A percentile compares a stretch with the other conserved stretches of the same genome.
Conservation (phyloP, 2,888 invertebrate species). For the Stratiomys singularior region DNA sequence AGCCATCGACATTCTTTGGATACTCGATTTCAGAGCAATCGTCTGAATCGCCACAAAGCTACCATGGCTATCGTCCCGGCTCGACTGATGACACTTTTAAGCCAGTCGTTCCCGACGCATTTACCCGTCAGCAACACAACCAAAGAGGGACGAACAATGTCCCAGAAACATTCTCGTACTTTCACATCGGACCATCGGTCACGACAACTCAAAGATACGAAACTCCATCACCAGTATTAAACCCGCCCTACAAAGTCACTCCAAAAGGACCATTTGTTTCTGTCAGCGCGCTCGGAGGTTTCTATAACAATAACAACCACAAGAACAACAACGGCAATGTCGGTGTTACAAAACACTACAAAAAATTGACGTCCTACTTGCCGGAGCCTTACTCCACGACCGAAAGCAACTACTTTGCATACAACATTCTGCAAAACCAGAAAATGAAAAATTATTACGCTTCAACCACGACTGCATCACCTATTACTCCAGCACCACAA, state of each 20-base stretch:
- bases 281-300: conserved; percentile 69
- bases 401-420: conserved; percentile 63
- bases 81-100: not conserved
- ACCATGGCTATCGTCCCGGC: not conserved
- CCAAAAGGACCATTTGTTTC: conserved; percentile 69
- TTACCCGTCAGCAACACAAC: not conserved
- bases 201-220: conserved; percentile 16
- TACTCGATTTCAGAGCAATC: conserved; percentile 48
- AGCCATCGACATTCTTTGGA: conserved; percentile 53
- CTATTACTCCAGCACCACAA: conserved; percentile 32
- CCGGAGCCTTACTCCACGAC: conserved; percentile 56
- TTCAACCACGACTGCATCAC: conserved; percentile 53
- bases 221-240: conserved; percentile 43
- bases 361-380: not conserved
- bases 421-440: conserved; percentile 63
- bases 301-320: conserved; percentile 66
- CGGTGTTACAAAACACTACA: conserved; percentile 55
- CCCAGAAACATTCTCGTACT: conserved; percentile 64
- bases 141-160: conserved; percentile 15
- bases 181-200: conserved; percentile 62
- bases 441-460: conserved; percentile 61
- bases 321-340: conserved; percentile 51
- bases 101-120: not conserved
- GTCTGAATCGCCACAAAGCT: not conserved
- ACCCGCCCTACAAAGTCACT: conserved; percentile 53